phyloP scores from a whole-genome alignment of 2,113 vertebrate species.

The Sebastes schlegelii region DNA sequence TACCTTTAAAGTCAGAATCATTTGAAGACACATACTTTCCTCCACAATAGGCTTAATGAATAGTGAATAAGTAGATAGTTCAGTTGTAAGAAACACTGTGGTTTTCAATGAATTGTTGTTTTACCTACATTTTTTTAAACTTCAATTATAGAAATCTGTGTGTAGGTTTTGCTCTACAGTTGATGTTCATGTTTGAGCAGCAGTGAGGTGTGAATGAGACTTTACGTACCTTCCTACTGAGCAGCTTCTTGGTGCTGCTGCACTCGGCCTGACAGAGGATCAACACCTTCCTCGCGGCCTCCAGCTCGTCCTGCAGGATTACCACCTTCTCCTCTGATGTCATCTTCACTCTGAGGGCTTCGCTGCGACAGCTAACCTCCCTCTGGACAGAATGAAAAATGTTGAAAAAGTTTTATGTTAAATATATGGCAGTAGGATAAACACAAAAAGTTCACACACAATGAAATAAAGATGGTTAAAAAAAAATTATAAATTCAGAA shows the following conservation, averaged over 20 bases:
- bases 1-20: not conserved
- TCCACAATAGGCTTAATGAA: not conserved
- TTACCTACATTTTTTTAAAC: not conserved
- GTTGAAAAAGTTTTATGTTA: not conserved
- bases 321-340: conserved; percentile 77
- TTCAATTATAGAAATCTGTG: not conserved
- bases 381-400: conserved; percentile 68
- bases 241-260: conserved; percentile 67
- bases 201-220: not conserved
- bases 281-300: conserved; percentile 71
- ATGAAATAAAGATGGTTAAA: no score
- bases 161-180: not conserved
- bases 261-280: conserved; percentile 71
- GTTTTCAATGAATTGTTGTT: not conserved
- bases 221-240: conserved; percentile 74
- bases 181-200: not conserved
- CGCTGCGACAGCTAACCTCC: conserved; percentile 74
- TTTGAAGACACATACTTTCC: not conserved
- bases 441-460: no score
- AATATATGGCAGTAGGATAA: not conserved
- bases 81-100: no score
- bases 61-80: not conserved
- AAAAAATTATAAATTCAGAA: not conserved
- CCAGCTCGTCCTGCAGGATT: conserved; percentile 77
- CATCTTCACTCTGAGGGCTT: conserved; percentile 72